Conservation (phyloP, 64 coral and sea anemone species). For the Pocillopora verrucosa region DNA sequence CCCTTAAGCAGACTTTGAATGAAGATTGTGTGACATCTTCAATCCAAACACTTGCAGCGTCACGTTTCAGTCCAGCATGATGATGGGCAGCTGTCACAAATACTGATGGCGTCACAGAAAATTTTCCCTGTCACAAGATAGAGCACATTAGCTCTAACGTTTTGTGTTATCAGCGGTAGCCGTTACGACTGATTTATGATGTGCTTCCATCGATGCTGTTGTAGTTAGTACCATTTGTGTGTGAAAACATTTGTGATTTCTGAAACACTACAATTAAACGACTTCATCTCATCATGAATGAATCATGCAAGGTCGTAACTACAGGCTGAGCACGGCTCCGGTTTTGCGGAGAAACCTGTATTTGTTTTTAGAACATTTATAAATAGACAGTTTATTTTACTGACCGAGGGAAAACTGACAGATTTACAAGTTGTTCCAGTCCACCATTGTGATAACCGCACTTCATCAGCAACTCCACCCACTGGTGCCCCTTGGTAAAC, state of each 20-base stretch:
- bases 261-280: too few relatives aligned
- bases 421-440: constrained; percentile 45
- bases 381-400: not conserved
- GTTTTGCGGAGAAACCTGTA: too few relatives aligned
- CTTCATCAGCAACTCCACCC: constrained; percentile 25
- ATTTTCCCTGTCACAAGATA: constrained; percentile 28
- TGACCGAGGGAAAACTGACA: constrained; percentile 7
- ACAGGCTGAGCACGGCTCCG: not conserved
- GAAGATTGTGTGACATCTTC: constrained; percentile 47
- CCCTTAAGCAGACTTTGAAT: constrained; percentile 73
- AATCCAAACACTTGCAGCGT: constrained; percentile 74
- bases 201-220: not conserved
- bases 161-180: too few relatives aligned
- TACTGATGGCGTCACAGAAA: constrained; percentile 39
- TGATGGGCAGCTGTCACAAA: constrained; percentile 48
- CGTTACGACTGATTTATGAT: not conserved
- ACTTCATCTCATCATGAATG: too few relatives aligned
- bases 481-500: constrained; percentile 38
- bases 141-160: not conserved
- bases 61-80: constrained; percentile 1
- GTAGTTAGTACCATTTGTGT: too few relatives aligned
- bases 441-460: constrained; percentile 22
- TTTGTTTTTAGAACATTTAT: not conserved
- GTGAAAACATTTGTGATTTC: too few relatives aligned
- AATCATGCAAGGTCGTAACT: not conserved